Evolutionary conservation across 2,888 invertebrate genomes (phyloP), one percentile per base, ranked within the genome.

Genomic region (Ochropacha duplaris): DNA sequence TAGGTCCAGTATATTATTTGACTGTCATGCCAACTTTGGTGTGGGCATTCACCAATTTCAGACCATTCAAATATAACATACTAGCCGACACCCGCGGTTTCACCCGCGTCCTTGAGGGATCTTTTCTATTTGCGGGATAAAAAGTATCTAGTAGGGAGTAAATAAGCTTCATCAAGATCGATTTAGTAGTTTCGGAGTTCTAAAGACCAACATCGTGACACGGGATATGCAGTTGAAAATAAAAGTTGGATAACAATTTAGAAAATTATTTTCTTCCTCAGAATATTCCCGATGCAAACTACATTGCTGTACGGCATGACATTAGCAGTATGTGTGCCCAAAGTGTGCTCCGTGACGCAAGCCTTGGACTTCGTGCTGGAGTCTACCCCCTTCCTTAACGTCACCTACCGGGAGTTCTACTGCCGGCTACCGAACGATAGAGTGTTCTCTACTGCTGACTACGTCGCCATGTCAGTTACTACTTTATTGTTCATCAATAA

Each of bases 341-440:
- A 72, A 19, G 81, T 76, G 0, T 87, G 87, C 60, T 71, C 77
- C 0, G 54, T 79, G 0, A 66, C 60, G 1, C 73, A 83, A 62
- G 80, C 81, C 0, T 39, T 84, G 0, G 62, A 77, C 19, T 81
- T 74, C 59, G 55, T 81, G 5, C 72, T 76, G 52, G 59, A 71
- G 0, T 57, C 51, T 1, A 50, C 74, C 22, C 60, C 70, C 0
- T 63, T 67, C 34, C 11, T 79, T 2, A 78, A 86, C 56, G 56
- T 83, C 4, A 74, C 74, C 0, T 84, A 72, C 57, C 58, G 56
- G 0, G 84, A 85, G 54, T 69, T 70, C 24, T 87, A 71, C 57
- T 88, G 86, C 59, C 77, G 88, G 5, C 60, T 88, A 34, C 86
- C 87, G 0, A 72, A 81, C 36, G 88, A 88, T 56, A 88, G 86